These are phyloP conservation scores for Clupea harengus DNA, from an alignment of 2,113 vertebrate genomes.

Conservation along the genomic window DNA sequence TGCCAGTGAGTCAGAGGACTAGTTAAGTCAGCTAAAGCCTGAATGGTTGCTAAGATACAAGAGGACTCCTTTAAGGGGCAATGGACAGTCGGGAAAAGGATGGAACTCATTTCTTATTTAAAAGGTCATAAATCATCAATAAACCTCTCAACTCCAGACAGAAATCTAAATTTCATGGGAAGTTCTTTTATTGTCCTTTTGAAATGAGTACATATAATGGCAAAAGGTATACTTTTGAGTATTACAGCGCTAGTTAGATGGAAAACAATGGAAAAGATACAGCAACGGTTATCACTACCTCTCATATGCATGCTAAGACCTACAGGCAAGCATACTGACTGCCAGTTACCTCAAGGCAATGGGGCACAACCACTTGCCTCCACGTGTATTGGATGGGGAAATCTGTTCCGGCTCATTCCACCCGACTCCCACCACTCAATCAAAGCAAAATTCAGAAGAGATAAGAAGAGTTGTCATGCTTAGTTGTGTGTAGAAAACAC, in stretches of 20 bases:
- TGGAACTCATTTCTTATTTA: not conserved
- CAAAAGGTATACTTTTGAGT: not conserved
- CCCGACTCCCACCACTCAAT: not conserved
- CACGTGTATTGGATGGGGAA: not conserved
- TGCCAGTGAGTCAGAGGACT: not conserved
- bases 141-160: not conserved
- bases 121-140: not conserved
- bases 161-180: not conserved
- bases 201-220: not conserved
- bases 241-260: not conserved
- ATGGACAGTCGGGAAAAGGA: not conserved
- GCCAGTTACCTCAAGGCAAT: not conserved
- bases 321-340: not conserved
- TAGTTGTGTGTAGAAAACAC: not conserved
- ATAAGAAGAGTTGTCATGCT: not conserved
- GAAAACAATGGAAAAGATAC: not conserved
- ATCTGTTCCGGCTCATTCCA: not conserved
- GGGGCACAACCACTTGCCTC: not conserved
- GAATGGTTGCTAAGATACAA: not conserved
- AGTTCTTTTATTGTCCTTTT: not conserved
- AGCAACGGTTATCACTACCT: not conserved
- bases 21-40: not conserved
- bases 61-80: not conserved
- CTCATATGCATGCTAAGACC: not conserved
- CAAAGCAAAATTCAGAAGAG: not conserved